Evolutionary conservation across 2,113 vertebrate genomes (phyloP).

Genomic region (Maccullochella peelii): DNA sequence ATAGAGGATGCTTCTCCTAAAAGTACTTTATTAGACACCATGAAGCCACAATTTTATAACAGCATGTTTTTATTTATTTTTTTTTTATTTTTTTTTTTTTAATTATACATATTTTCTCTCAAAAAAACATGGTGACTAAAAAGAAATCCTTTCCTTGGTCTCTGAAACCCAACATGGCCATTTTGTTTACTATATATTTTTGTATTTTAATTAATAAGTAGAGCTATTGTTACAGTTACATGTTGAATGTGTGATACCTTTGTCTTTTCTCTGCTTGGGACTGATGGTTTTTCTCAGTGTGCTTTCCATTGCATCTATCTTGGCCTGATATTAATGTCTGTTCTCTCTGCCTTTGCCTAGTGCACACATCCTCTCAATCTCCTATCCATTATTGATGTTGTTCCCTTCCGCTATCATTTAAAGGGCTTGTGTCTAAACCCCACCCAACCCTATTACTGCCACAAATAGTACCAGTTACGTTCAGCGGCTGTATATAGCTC

Average conservation of each 20-base stretch:
- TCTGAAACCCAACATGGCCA: background rate
- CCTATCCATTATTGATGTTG: constrained; percentile 17
- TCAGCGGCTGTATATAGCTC: constrained; percentile 12
- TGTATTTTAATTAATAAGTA: background rate
- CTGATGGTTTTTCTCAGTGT: constrained; percentile 1
- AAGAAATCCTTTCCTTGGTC: background rate
- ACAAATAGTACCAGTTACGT: background rate
- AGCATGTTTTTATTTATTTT: background rate
- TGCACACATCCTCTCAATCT: constrained; percentile 17
- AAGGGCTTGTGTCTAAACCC: constrained; percentile 27
- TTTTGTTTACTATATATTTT: background rate
- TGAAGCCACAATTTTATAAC: background rate
- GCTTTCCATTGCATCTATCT: background rate
- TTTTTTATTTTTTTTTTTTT: background rate
- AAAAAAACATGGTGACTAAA: background rate
- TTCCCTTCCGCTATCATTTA: constrained; percentile 15
- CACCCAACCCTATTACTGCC: background rate
- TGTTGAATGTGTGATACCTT: background rate
- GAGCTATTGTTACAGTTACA: background rate
- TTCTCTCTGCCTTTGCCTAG: background rate
- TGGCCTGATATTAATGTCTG: constrained; percentile 5
- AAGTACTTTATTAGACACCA: constrained; percentile 8
- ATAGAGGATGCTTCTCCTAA: constrained; percentile 14
- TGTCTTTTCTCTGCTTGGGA: background rate
- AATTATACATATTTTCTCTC: background rate